These are phyloP conservation scores for Machimus atricapillus DNA, from an alignment of 2,888 invertebrate species.

Conservation along the genomic window DNA sequence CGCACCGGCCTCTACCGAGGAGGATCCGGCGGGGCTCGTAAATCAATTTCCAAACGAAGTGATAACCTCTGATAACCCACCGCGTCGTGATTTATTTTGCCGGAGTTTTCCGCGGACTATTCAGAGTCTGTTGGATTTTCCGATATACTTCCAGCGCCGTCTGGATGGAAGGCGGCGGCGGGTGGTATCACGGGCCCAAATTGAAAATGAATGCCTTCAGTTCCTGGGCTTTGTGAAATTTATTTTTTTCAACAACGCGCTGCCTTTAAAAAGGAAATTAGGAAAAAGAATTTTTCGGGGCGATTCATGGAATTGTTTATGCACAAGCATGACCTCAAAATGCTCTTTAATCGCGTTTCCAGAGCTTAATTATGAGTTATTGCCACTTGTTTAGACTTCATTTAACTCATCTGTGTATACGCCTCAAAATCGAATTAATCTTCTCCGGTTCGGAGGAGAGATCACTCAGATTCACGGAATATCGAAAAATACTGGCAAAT, in stretches of 20 bases:
- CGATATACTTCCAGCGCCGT: neutral
- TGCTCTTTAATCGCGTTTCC: neutral
- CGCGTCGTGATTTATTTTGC: slow-evolving; percentile 18
- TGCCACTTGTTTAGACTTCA: neutral
- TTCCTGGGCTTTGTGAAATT: neutral
- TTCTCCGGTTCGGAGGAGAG: neutral
- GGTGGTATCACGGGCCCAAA: neutral
- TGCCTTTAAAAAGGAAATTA: neutral
- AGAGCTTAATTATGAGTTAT: neutral
- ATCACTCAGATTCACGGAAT: neutral
- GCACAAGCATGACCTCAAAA: neutral
- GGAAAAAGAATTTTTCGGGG: neutral
- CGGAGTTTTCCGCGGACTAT: neutral
- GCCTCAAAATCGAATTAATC: neutral
- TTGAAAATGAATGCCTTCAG: neutral
- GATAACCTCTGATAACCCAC: slow-evolving; percentile 34
- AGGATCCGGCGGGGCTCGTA: neutral
- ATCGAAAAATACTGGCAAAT: neutral
- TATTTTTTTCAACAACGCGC: neutral
- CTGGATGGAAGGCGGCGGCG: neutral
- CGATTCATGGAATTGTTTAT: neutral
- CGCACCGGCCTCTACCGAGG: neutral
- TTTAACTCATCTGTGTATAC: neutral
- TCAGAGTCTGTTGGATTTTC: neutral
- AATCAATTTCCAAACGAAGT: slow-evolving; percentile 27